A percentile compares a stretch with the other conserved stretches of the same genome.
phyloP scores from a whole-genome alignment of 2,113 vertebrate species.

The Pelecanus crispus region DNA sequence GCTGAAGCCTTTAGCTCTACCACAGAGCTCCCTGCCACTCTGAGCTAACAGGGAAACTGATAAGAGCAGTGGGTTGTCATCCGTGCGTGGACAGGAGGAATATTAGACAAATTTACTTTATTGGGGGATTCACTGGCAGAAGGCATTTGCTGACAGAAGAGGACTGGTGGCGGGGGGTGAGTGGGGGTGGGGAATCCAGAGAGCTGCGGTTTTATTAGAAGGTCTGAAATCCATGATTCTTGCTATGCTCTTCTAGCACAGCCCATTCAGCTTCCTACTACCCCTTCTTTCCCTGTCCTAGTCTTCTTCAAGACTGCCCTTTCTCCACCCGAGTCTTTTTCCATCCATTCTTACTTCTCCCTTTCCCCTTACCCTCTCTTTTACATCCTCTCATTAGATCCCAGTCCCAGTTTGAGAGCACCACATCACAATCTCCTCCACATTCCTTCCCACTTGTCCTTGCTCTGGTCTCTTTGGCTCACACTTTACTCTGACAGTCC shows the following conservation, averaged over 20 bases:
- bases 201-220: background rate
- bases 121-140: background rate
- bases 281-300: background rate
- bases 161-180: background rate
- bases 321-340: background rate
- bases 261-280: background rate
- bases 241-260: background rate
- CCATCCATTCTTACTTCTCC: background rate
- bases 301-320: background rate
- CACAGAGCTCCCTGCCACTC: background rate
- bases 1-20: background rate
- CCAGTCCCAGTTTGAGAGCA: background rate
- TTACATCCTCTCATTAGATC: background rate
- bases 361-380: background rate
- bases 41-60: background rate
- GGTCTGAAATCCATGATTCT: background rate
- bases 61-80: background rate
- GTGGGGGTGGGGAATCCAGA: background rate
- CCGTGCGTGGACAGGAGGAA: background rate
- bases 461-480: background rate
- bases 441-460: background rate
- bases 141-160: background rate
- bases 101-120: background rate
- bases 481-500: background rate
- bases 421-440: background rate